Conservation (phyloP, 2,888 invertebrate species). For the Timema podura region DNA sequence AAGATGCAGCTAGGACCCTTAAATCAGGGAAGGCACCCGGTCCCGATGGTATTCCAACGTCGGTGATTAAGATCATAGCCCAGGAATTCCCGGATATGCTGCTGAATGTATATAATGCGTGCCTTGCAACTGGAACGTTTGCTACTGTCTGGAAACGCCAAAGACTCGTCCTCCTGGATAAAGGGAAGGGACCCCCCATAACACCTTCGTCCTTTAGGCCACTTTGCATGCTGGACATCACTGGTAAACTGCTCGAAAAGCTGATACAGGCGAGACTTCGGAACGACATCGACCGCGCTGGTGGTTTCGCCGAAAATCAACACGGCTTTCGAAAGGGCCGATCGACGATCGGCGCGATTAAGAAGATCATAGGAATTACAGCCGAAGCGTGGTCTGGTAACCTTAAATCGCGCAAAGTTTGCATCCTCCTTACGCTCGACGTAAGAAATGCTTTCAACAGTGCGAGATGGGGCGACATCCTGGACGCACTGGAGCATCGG, state of each 20-base stretch:
- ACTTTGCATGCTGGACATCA: neutral
- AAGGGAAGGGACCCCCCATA: too few relatives aligned
- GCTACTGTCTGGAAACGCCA: too few relatives aligned
- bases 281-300: neutral
- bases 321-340: conserved; percentile 4
- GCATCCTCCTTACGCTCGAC: neutral
- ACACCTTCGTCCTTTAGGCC: too few relatives aligned
- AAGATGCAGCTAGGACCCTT: too few relatives aligned
- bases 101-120: too few relatives aligned
- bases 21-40: too few relatives aligned
- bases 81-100: too few relatives aligned
- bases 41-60: too few relatives aligned
- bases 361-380: neutral
- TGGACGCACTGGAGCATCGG: neutral
- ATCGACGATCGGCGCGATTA: conserved; percentile 4
- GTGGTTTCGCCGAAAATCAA: neutral
- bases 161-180: too few relatives aligned
- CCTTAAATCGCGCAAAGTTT: neutral
- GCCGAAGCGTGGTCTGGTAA: neutral
- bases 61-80: too few relatives aligned
- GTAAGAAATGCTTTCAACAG: too few relatives aligned
- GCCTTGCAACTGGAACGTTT: too few relatives aligned
- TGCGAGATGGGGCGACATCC: neutral
- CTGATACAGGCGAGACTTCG: neutral
- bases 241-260: neutral